Conservation (phyloP, 2,797 vertebrate genomes). For the Schizothorax lantsangensis region DNA sequence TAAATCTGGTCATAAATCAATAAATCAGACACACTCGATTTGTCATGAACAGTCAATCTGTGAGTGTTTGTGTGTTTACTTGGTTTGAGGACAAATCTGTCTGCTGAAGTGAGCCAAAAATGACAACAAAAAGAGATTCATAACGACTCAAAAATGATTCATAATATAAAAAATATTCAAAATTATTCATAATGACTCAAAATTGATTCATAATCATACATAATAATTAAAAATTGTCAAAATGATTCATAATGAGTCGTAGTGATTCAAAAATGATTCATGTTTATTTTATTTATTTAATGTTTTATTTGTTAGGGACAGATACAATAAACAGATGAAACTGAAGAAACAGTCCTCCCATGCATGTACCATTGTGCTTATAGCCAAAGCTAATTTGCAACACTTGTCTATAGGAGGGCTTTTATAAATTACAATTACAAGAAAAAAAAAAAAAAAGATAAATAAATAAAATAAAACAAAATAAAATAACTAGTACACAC, state of each 20-base stretch:
- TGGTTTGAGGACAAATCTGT: background rate
- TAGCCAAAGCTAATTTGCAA: no score
- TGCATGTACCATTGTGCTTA: no score
- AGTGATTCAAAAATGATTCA: background rate
- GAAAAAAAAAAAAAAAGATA: no score
- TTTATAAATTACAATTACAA: no score
- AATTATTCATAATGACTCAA: background rate
- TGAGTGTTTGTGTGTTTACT: slow-evolving; percentile 4
- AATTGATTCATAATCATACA: background rate
- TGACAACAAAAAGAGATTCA: background rate
- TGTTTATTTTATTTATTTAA: background rate
- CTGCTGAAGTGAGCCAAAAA: background rate
- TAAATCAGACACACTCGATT: background rate
- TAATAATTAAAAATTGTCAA: background rate
- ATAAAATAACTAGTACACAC: no score
- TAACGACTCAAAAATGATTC: background rate
- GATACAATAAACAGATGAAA: no score
- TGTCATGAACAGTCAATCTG: background rate
- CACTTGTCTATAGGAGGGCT: no score
- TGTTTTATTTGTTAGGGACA: no score
- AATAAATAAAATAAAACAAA: no score
- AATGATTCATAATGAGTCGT: background rate
- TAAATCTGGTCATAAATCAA: background rate
- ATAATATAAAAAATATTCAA: background rate
- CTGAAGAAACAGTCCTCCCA: no score